phyloP scores from a whole-genome alignment of 2,888 invertebrate genomes.

The Malthinus seriepunctatus region DNA sequence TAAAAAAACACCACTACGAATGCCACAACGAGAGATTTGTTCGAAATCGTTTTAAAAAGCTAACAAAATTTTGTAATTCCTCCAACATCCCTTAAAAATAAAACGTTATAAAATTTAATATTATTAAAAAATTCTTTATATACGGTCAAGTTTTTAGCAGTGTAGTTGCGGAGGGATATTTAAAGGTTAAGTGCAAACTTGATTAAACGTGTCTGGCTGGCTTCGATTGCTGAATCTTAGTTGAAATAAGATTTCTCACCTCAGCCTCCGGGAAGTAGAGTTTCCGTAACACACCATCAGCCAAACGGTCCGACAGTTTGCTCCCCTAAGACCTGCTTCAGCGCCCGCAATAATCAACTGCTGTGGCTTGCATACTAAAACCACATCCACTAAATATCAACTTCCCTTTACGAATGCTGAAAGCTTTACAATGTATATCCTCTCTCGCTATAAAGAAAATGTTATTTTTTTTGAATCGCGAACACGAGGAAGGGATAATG shows the following conservation, averaged over 20 bases:
- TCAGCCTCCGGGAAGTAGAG: conserved; percentile 42
- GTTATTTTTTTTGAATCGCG: no score
- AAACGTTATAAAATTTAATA: conserved; percentile 4
- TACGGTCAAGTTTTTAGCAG: conserved; percentile 37
- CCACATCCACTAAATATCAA: conserved; percentile 32
- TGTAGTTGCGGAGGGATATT: conserved; percentile 36
- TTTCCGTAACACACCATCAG: conserved; percentile 35
- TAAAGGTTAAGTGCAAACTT: conserved; percentile 46
- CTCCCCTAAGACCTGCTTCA: conserved; percentile 42
- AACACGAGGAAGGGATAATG: not conserved
- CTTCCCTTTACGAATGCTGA: conserved; percentile 27
- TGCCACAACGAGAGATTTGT: no score
- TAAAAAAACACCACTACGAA: no score
- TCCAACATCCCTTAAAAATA: no score
- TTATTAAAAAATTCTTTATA: conserved; percentile 22
- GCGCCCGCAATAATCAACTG: conserved; percentile 40
- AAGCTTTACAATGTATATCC: conserved; percentile 18
- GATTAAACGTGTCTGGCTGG: conserved; percentile 53
- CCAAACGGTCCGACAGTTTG: conserved; percentile 31
- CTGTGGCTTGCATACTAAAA: conserved; percentile 38
- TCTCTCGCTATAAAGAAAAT: conserved; percentile 3
- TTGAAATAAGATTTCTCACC: conserved; percentile 54
- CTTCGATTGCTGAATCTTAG: conserved; percentile 48
- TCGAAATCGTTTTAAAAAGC: no score
- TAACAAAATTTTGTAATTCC: no score